Percentiles rank a stretch among this genome's conserved stretches.
Evolutionary conservation across 2,888 invertebrate genomes (phyloP).

Genomic region (Acrocyrtus sp.): DNA sequence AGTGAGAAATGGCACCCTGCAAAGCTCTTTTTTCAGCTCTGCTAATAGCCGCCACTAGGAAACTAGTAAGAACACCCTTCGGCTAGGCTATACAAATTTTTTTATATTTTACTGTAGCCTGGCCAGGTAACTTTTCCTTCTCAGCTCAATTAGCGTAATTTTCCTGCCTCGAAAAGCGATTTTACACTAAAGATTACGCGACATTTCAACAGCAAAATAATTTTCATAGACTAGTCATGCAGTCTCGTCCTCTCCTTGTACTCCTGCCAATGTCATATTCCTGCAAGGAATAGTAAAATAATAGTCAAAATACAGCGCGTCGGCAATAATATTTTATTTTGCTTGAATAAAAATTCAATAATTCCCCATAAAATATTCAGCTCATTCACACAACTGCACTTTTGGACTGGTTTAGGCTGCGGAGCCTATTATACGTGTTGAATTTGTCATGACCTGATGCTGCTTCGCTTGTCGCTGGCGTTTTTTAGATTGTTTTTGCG

Average conservation of each 20-base stretch:
- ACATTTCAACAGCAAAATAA: constrained; percentile 5
- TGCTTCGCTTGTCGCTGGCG: constrained; percentile 5
- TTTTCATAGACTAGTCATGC: constrained; percentile 20
- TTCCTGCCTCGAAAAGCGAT: background rate
- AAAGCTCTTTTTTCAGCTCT: constrained; percentile 19
- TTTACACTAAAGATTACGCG: background rate
- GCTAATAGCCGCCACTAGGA: too few relatives aligned
- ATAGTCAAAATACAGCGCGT: too few relatives aligned
- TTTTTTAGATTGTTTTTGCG: too few relatives aligned
- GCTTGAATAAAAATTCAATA: constrained; percentile 31
- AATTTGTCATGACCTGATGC: constrained; percentile 32
- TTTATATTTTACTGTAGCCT: too few relatives aligned
- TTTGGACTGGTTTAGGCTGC: constrained; percentile 33
- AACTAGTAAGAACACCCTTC: too few relatives aligned
- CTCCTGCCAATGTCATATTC: constrained; percentile 16
- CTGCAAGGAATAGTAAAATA: constrained; percentile 1
- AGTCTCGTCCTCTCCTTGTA: constrained; percentile 10
- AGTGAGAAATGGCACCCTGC: background rate
- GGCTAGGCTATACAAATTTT: too few relatives aligned
- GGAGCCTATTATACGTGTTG: constrained; percentile 13
- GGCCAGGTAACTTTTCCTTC: background rate
- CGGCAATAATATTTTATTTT: too few relatives aligned
- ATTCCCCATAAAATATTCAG: constrained; percentile 42
- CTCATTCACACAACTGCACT: constrained; percentile 9
- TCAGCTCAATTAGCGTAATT: constrained; percentile 22